Base-by-base conservation (phyloP, 2,888 invertebrate species). In the Melinaea marsaeus region DNA sequence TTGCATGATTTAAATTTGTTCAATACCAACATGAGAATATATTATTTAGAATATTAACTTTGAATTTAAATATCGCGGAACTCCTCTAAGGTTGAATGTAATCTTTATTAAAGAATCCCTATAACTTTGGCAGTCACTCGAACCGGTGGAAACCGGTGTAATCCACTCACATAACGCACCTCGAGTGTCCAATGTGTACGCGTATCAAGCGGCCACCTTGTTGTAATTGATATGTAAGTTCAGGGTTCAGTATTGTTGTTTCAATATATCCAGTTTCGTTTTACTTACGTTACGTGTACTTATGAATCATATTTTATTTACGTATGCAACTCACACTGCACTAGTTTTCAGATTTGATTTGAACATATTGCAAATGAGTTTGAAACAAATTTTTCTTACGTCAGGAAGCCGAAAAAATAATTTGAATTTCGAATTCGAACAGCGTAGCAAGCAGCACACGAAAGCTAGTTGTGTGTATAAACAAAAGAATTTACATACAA, bases 81-180 rank as follows among this genome's bases (percentile, higher is more conserved):
- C 32, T n/a, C 51, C 32, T 51, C 51, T 32, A 51, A 51, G 51
- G 51, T 51, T 11, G 9, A 51, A 1, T 4, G n/a, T 60, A 58
- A 64, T 64, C 60, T 64, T 13, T 60, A 57, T 60, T 54, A 60
- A 51, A 13, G 61, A 64, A 64, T 58, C 64, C 61, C 22, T 64
- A 64, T 37, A 55, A 61, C 55, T 58, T 13, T 56, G 48, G 37
- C 56, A 32, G 54, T 56, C 47, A 46, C 13, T 32, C 9, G 6
- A 11, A 11, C 51, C 32, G 32, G 51, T 51, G 32, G 32, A 51
- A 22, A 32, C 32, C 51, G 51, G 51, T 5, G 32, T 51, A 51
- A 51, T 51, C 51, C 51, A 42, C 9, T 42, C 9, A 9, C 42
- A 42, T 42, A 42, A 42, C 42, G 9, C 7, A 42, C 42, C 42